Base-by-base conservation (phyloP, 2,888 invertebrate species). In the Apamea sordens region DNA sequence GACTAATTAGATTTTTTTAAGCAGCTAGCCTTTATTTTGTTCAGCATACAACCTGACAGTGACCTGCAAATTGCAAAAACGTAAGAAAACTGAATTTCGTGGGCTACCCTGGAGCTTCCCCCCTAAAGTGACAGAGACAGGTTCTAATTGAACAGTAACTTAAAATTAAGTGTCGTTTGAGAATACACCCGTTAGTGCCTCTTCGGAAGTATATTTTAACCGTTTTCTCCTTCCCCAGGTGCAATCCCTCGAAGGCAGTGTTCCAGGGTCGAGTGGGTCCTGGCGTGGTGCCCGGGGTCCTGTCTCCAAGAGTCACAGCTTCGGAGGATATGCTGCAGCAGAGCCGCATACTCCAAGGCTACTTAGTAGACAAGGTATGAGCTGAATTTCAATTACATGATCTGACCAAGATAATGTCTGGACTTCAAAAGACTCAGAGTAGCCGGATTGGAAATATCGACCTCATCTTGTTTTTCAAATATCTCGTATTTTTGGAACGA, bases 321-420 rank as follows among this genome's bases (percentile, higher is more conserved):
- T 99, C 92, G 98, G 98, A 21, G 99, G 98, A 4, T 98, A 98
- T 92, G 98, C 89, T 24, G 93, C 94, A 28, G 90, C 97, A 6
- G 94, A 94, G 32, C 73, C 98, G 53, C 98, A 97, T 56, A 98
- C 97, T 15, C 98, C 98, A 90, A 98, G 98, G 32, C 96, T 98
- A 79, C 97, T 98, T 73, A 98, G 98, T 83, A 98, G 98, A 92
- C 98, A 99, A 97, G 98, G 98, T 98, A 67, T 13, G 18, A 76
- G n/a, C 6, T n/a, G 10, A 18, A 53, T 71, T n/a, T 71, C 0
- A 24, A 24, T 32, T 15, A 69, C 21, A 15, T 28, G 11, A 59
- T 47, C 28, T 18, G 10, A 68, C n/a, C n/a, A 28, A 21, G n/a
- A 0, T n/a, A 6, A 61, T 67, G 8, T n/a, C 15, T 44, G n/a